Evolutionary conservation across 2,113 vertebrate genomes (phyloP), one percentile per base, ranked within the genome.

Genomic region (Mus spicilegus): DNA sequence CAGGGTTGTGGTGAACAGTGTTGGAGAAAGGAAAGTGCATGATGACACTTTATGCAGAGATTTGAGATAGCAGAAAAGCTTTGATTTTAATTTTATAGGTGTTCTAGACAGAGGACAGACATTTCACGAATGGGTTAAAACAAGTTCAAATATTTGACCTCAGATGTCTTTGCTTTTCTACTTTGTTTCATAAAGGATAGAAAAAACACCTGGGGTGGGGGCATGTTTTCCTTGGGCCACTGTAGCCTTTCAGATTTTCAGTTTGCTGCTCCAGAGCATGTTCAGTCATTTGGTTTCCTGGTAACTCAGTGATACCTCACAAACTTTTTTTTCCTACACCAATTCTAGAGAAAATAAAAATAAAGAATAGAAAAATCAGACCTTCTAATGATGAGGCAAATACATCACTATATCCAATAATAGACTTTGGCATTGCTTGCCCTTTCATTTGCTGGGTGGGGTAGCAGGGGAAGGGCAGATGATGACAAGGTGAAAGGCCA

Each of bases 361-460:
- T 58, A 49, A 94, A 93, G 28, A 58, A 22, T 11, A 65, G 54
- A 28, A 65, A 80, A 92, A 93, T 73, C 8, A 54, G 56, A 78
- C 91, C 87, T 85, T 96, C 65, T 63, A 87, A 85, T 92, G 17
- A 86, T 76, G 84, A 87, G 42, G 49, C 56, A 93, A 91, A 95
- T 12, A 54, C 67, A 73, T 78, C 85, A 5, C 6, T 51, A 92
- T 82, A 67, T 58, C 20, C 30, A 93, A 54, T 13, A 77, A 56
- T 63, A 46, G 9, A 49, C 78, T 65, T 93, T 90, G 81, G 2
- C n/a, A 84, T 87, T 65, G 7, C 11, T 89, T 46, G 0, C 17
- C n/a, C 72, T 89, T 90, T 87, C 22, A 67, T 65, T 87, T 92
- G 19, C 28, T 75, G 39, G 30, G 63, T 3, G 17, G 81, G 73